Evolutionary conservation across 2,888 invertebrate species (phyloP), one percentile per base, ranked within the genome.

Genomic region (Rambutsinella grinnellia): DNA sequence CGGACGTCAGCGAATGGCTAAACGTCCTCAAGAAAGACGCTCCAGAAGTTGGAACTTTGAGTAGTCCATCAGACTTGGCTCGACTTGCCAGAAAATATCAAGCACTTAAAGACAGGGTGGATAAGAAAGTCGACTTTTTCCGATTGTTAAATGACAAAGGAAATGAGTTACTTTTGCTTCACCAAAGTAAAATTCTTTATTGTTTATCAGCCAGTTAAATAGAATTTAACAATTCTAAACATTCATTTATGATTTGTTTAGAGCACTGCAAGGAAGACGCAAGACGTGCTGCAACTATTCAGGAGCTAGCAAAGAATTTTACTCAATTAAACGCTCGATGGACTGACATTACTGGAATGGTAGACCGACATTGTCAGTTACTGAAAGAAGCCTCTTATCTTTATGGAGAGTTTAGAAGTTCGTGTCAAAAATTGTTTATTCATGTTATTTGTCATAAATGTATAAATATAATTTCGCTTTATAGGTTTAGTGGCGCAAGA

Each of bases 401-500:
- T 86, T 90, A 92, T 84, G 93, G 93, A 72, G 93, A 93, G 88
- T 91, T 94, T 78, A 85, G 86, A 84, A 87, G 87, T 87, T 83
- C 49, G 44, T 24, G n/a, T 60, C 17, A 28, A 15, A 13, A 21
- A 67, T 15, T 51, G 61, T n/a, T n/a, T n/a, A n/a, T n/a, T 49
- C 5, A 15, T 46, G 26, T 60, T 44, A 69, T 23, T 15, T 72
- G 10, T 8, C 8, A 21, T 36, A 36, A 36, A 36, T 8, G 5
- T 36, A 36, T 8, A 36, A 36, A 5, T 36, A 36, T 8, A 36
- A 36, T 17, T 66, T 70, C 72, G 66, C 69, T 46, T 58, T 87
- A 89, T 91, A 88, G 93, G 93, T 78, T 88, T 93, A 85, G 90
- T 94, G 79, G 92, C 93, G 81, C 92, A 92, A 86, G 93, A 93